Evolutionary conservation across 2,888 invertebrate genomes (phyloP), one percentile per base, ranked within the genome.

Genomic region (Himalopsyche kuldschensis): DNA sequence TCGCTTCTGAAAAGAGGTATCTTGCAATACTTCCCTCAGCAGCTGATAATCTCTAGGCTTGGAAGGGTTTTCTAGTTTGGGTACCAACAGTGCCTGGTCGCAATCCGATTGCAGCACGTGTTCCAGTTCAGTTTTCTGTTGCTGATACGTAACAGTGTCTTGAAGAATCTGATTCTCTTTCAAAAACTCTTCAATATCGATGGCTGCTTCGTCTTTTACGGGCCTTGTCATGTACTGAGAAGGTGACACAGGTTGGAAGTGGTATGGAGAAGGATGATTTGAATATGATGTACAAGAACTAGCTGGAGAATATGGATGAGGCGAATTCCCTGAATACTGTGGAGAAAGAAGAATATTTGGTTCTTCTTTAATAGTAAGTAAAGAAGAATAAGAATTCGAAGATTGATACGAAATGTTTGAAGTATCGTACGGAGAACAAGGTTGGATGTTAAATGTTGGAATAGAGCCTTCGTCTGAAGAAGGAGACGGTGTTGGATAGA

Each of bases 1-100:
- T 88, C 95, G 94, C 89, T 95, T 95, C 89, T 97, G 97, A 89
- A 97, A 97, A 86, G 95, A 95, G 6, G 96, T 97, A 88, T 97
- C 97, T 89, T 95, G 93, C 80, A 97, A 90, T 80, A 96, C 97
- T 88, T 97, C 96, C 84, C 97, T 92, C 82, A 97, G 89, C 80
- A 97, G 90, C 88, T 95, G 94, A 90, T 97, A 95, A 89, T 96
- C 94, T 88, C 94, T 92, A 10, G 92, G 92, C 82, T 85, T 85
- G 84, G 91, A 91, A 85, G 91, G 92, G 1, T 91, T 89, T 88
- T 94, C 93, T 83, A 93, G 89, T 89, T 94, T 94, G 80, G 93
- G 93, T 82, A 89, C 89, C 47, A 88, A 84, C 32, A 88, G 47
- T 47, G 82, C 41, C 47, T 81, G 83, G 24, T 82, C 82, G 80